Conservation (phyloP, 1,140 invertebrate genomes). For the Cardiocondyla obscurior region DNA sequence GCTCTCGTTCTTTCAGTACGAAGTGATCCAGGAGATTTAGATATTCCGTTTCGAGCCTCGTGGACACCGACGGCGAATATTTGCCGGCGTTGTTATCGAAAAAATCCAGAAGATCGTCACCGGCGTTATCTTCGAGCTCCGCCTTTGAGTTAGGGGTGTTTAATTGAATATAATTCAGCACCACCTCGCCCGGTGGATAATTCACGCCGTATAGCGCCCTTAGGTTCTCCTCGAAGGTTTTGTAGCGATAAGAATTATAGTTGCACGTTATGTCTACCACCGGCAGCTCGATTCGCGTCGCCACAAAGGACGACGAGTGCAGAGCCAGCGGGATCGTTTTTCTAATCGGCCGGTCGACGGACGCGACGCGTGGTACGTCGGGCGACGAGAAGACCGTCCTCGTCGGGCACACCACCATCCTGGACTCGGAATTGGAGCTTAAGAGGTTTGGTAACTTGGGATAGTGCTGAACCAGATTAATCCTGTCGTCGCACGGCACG, state of each 20-base stretch:
- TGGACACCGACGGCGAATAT: neutral
- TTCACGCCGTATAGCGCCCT: conserved; percentile 37
- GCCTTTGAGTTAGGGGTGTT: conserved; percentile 48
- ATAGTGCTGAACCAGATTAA: conserved; percentile 45
- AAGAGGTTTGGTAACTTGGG: neutral
- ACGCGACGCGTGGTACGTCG: neutral
- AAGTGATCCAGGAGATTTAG: conserved; percentile 65
- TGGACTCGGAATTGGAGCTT: conserved; percentile 48
- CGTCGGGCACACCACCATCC: conserved; percentile 4
- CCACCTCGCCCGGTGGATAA: conserved; percentile 57
- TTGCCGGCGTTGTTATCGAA: neutral
- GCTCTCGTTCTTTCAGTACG: conserved; percentile 16
- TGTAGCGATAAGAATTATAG: conserved; percentile 52
- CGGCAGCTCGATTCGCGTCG: conserved; percentile 35
- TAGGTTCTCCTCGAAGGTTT: conserved; percentile 38
- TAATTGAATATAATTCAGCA: conserved; percentile 61
- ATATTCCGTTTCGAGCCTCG: conserved; percentile 60
- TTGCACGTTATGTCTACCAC: conserved; percentile 57
- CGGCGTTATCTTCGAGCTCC: neutral
- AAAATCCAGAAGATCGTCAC: conserved; percentile 49
- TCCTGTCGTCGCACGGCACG: neutral
- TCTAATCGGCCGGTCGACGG: neutral
- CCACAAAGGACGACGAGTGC: conserved; percentile 53
- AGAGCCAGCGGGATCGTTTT: neutral
- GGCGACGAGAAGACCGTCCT: conserved; percentile 47